A percentile compares a stretch with the other conserved stretches of the same genome.
phyloP scores from a whole-genome alignment of 1,140 invertebrate genomes.

The Agrypnia vestita region DNA sequence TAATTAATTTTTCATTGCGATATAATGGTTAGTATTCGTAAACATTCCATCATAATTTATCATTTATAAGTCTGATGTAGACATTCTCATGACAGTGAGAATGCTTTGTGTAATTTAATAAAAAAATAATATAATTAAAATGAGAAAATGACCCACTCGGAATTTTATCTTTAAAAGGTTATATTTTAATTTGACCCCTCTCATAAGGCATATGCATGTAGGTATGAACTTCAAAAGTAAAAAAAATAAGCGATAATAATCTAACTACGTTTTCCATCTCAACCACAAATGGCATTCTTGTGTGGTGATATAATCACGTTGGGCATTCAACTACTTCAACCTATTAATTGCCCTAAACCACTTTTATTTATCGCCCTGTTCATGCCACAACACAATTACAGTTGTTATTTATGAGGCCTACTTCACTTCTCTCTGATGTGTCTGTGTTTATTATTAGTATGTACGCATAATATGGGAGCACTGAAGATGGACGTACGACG shows the following conservation, averaged over 20 bases:
- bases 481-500: too few species aligned
- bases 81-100: too few species aligned
- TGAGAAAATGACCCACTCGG: background rate
- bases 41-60: too few species aligned
- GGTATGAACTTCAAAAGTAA: background rate
- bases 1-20: too few species aligned
- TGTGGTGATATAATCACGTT: slow-evolving; percentile 12
- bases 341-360: slow-evolving; percentile 39
- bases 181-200: slow-evolving; percentile 1
- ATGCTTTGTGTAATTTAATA: too few species aligned
- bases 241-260: background rate
- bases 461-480: too few species aligned
- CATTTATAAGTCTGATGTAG: too few species aligned
- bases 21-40: too few species aligned
- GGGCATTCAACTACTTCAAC: slow-evolving; percentile 35
- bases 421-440: slow-evolving; percentile 11
- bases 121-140: background rate
- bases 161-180: slow-evolving; percentile 35
- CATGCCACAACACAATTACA: slow-evolving; percentile 33
- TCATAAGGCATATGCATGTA: background rate
- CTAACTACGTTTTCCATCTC: background rate
- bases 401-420: slow-evolving; percentile 33
- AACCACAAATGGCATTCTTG: slow-evolving; percentile 7
- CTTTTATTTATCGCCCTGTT: slow-evolving; percentile 39
- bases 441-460: background rate